Evolutionary conservation across 2,113 vertebrate genomes (phyloP), one percentile per base, ranked within the genome.

Genomic region (Gallinago undulata): DNA sequence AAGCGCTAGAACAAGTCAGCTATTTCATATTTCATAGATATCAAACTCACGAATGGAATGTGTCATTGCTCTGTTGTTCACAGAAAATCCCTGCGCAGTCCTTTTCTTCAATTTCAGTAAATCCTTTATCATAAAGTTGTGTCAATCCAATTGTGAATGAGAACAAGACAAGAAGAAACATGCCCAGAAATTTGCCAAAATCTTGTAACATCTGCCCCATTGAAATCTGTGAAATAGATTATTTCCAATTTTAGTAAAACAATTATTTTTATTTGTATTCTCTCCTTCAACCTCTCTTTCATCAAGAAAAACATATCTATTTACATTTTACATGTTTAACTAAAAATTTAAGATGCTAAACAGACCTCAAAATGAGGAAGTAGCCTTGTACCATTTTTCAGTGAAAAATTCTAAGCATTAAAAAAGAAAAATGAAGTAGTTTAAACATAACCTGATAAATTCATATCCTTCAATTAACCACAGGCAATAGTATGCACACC

Each of bases 201-300:
- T 99, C 99, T 97, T 99, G 99, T 87, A 99, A 98, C 99, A 99
- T 99, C 97, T 99, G 99, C 63, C 99, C 99, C 99, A 99, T 99
- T 53, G 99, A 99, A 97, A 99, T 99, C 99, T 99, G 97, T 82
- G 85, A 78, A 97, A 97, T 0, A 94, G 39, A 84, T 91, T 76
- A 92, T 94, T 90, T 85, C 31, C 25, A 55, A 16, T 43, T 89
- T 90, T 76, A 96, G 82, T 67, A 70, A 95, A 91, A 80, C 30
- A 68, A 10, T 45, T 79, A 59, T 45, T 83, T 72, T 75, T 81
- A 41, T 72, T 79, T 64, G 12, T 19, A 74, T 62, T 88, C 3
- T 45, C 12, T 51, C 28, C 35, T 68, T 83, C 50, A 90, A 21
- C 24, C 37, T 66, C 39, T 47, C 47, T 47, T 47, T 43, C 25